Evolutionary conservation across 1,140 invertebrate species (phyloP).

Genomic region (Magallana gigas): DNA sequence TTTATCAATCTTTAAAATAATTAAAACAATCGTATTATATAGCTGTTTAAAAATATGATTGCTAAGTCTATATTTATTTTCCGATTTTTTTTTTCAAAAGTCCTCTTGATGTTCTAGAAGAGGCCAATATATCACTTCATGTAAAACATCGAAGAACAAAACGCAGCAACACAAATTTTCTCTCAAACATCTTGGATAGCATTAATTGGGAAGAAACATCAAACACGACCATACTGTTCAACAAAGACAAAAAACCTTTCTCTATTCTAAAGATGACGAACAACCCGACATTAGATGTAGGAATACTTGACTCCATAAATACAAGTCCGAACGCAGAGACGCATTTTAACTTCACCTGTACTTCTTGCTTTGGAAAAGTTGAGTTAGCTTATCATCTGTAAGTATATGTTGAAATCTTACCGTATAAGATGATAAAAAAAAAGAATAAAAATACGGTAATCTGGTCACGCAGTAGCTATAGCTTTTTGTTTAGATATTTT

Average conservation of each 20-base stretch:
- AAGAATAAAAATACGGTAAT: too few species aligned
- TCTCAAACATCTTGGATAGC: not conserved
- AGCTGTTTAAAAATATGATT: too few species aligned
- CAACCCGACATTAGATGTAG: not conserved
- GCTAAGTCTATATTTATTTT: not conserved
- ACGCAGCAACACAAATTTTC: constrained; percentile 12
- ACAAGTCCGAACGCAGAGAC: not conserved
- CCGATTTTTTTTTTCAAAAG: not conserved
- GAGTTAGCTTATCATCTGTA: constrained; percentile 33
- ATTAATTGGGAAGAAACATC: constrained; percentile 28
- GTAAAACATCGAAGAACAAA: not conserved
- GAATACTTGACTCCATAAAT: not conserved
- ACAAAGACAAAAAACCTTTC: not conserved
- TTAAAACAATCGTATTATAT: too few species aligned
- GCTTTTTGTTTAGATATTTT: too few species aligned
- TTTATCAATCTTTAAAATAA: too few species aligned
- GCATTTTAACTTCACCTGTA: constrained; percentile 15
- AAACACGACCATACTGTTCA: constrained; percentile 8
- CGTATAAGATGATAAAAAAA: too few species aligned
- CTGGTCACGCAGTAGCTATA: too few species aligned
- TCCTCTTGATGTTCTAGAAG: constrained; percentile 5
- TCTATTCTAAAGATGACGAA: not conserved
- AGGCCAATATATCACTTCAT: not conserved
- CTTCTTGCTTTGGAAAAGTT: constrained; percentile 8
- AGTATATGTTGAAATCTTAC: not conserved